A percentile compares a stretch with the other conserved stretches of the same genome.
phyloP scores from a whole-genome alignment of 1,140 invertebrate species.

The Drosophila auraria region DNA sequence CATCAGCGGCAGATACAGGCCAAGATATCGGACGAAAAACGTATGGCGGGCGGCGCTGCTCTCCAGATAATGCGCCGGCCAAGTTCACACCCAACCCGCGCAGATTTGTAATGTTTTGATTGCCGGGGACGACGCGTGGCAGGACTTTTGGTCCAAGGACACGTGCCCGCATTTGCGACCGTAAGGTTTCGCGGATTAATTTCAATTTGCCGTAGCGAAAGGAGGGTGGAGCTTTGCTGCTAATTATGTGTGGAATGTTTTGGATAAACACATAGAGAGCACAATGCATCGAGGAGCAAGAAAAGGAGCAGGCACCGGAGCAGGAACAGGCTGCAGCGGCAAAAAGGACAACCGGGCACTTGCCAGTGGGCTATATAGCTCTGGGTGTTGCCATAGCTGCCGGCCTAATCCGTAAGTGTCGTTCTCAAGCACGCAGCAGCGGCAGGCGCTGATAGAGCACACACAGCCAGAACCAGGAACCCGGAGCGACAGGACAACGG shows the following conservation, averaged over 20 bases:
- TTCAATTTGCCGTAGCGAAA: constrained; percentile 76
- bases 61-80: constrained; percentile 55
- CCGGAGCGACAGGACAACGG: constrained; percentile 1
- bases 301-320: neutral
- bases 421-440: constrained; percentile 78
- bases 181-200: constrained; percentile 84
- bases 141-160: constrained; percentile 51
- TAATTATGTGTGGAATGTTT: constrained; percentile 83
- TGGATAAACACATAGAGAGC: constrained; percentile 70
- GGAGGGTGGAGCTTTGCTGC: constrained; percentile 58
- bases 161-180: constrained; percentile 80
- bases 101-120: constrained; percentile 79
- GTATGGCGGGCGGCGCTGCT: constrained; percentile 53
- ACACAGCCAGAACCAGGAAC: constrained; percentile 38
- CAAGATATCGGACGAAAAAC: constrained; percentile 69
- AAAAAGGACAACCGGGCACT: constrained; percentile 74
- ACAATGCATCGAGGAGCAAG: constrained; percentile 57
- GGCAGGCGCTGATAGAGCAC: constrained; percentile 81
- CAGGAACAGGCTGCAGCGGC: constrained; percentile 32
- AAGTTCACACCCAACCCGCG: constrained; percentile 56
- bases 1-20: constrained; percentile 60
- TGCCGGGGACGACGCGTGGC: constrained; percentile 51
- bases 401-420: constrained; percentile 83
- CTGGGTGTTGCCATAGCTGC: constrained; percentile 31
- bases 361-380: constrained; percentile 51